Conservation (phyloP, 2,888 invertebrate species). For the Heliothis peltigera region DNA sequence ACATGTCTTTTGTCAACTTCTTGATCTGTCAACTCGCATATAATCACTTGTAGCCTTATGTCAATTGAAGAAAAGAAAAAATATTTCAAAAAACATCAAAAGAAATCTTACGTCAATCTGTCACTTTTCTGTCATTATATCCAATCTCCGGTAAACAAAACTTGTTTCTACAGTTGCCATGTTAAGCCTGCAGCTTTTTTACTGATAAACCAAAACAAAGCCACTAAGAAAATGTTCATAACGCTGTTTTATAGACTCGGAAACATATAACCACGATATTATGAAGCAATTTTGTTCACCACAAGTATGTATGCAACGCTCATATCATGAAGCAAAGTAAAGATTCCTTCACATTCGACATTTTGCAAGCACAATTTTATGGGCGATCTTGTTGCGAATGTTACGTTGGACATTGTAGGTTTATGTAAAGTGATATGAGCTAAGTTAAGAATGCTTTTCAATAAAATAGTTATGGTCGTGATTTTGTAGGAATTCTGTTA, state of each 20-base stretch:
- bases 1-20: too few species aligned
- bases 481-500: neutral
- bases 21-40: too few species aligned
- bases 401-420: slow-evolving; percentile 32
- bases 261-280: slow-evolving; percentile 11
- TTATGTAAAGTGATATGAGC: slow-evolving; percentile 27
- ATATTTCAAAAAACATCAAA: too few species aligned
- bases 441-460: slow-evolving; percentile 19
- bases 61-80: too few species aligned
- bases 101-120: too few species aligned
- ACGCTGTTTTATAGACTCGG: neutral
- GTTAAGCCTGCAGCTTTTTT: too few species aligned
- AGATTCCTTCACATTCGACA: slow-evolving; percentile 19
- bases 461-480: neutral
- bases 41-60: too few species aligned
- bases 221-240: neutral
- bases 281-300: slow-evolving; percentile 6
- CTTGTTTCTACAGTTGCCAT: too few species aligned
- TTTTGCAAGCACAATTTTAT: slow-evolving; percentile 34
- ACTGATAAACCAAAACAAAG: too few species aligned
- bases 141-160: too few species aligned
- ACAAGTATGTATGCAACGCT: slow-evolving; percentile 12
- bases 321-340: slow-evolving; percentile 35
- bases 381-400: slow-evolving; percentile 29
- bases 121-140: too few species aligned